These are phyloP conservation scores for Eumeta japonica DNA, from an alignment of 1,140 invertebrate genomes.

Conservation along the genomic window DNA sequence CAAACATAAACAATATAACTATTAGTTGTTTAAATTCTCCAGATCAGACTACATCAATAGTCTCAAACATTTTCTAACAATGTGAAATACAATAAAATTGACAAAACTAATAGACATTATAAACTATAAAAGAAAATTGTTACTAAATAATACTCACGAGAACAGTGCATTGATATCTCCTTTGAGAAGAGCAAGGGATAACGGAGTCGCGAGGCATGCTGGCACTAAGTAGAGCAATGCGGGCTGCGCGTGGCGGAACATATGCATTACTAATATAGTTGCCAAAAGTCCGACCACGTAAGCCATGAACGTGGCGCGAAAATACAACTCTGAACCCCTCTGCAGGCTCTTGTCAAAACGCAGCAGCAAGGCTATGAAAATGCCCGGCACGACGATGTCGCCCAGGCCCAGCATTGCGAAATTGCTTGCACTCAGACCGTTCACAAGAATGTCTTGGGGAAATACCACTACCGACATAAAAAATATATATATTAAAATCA, in stretches of 20 bases:
- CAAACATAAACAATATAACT: too few species aligned
- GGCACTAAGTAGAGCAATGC: constrained; percentile 97
- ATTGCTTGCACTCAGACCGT: constrained; percentile 88
- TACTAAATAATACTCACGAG: constrained; percentile 66
- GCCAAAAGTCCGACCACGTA: constrained; percentile 91
- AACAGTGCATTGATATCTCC: constrained; percentile 91
- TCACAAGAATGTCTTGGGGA: constrained; percentile 94
- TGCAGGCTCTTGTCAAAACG: constrained; percentile 93
- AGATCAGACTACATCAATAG: constrained; percentile 5
- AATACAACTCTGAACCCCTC: constrained; percentile 86
- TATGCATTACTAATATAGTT: constrained; percentile 97
- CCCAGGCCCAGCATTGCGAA: constrained; percentile 99
- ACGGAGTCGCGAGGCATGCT: constrained; percentile 87
- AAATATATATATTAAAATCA: constrained; percentile 5
- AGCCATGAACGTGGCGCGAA: constrained; percentile 89
- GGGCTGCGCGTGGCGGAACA: constrained; percentile 98
- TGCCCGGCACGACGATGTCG: constrained; percentile 98
- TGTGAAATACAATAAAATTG: not conserved
- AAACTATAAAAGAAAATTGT: constrained; percentile 2
- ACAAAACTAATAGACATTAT: not conserved
- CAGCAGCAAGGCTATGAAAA: constrained; percentile 95
- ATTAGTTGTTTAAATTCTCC: too few species aligned
- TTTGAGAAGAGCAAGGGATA: constrained; percentile 81
- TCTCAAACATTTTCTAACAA: constrained; percentile 6
- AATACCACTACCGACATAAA: constrained; percentile 79